These are phyloP conservation scores for Gymnorhina tibicen DNA, from an alignment of 2,113 vertebrate species.

Conservation along the genomic window DNA sequence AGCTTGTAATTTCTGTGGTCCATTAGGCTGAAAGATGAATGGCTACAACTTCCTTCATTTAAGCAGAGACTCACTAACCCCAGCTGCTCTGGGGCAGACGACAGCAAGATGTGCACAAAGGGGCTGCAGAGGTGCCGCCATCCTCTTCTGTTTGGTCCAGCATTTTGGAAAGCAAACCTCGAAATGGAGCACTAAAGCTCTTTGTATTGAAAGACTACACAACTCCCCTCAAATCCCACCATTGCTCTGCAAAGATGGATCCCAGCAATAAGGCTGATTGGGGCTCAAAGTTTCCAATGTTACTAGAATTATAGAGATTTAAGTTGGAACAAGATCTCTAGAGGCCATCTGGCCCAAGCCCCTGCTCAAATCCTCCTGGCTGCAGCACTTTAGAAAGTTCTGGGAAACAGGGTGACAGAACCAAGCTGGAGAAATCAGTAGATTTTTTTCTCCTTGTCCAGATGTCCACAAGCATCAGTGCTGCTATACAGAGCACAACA, in stretches of 20 bases:
- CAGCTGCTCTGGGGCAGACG: not conserved
- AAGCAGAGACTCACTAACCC: not conserved
- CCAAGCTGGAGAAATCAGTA: not conserved
- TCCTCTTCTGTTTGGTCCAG: not conserved
- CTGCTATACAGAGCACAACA: not conserved
- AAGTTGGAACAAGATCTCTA: not conserved
- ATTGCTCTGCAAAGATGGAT: rapidly evolving
- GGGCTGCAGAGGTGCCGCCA: not conserved
- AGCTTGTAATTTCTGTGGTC: slow-evolving; percentile 53
- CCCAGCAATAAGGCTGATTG: not conserved
- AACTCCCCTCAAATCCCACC: not conserved
- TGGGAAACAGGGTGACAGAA: not conserved
- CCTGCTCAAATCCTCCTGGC: not conserved
- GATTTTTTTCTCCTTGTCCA: not conserved
- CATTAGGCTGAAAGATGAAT: slow-evolving; percentile 43
- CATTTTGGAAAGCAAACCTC: not conserved
- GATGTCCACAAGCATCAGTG: not conserved
- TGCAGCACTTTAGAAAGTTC: not conserved
- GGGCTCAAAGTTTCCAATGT: not conserved
- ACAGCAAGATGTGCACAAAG: not conserved
- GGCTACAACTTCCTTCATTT: slow-evolving; percentile 23
- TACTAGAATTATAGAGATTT: not conserved
- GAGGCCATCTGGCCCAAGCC: not conserved
- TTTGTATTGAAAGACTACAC: not conserved
- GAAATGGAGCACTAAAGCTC: not conserved